Evolutionary conservation across 2,888 invertebrate genomes (phyloP), one percentile per base, ranked within the genome.

Genomic region (Leucania comma): DNA sequence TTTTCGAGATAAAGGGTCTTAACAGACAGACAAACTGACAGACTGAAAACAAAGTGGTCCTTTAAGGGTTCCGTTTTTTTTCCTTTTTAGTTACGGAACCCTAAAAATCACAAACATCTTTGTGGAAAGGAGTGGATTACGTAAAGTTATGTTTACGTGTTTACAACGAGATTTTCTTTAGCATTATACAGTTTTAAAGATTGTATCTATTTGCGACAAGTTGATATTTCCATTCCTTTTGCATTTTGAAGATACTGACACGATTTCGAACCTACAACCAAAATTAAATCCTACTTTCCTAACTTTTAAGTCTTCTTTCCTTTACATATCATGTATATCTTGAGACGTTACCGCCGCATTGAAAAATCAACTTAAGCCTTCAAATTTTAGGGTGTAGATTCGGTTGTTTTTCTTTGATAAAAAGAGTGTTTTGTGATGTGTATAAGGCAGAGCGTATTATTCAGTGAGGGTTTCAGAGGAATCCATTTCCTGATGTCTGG

Each of bases 401-500:
- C 0, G 9, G 17, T 75, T 59, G 69, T 9, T 22, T 63, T 57
- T 12, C 3, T 1, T 10, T 46, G 56, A 48, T 57, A 56, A 71
- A 81, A 82, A 77, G 66, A 75, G 71, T 73, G 73, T 84, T 82
- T 72, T 73, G 72, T 76, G 80, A 84, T 86, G 77, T 85, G 84
- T 88, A 82, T 81, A 83, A 81, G 74, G 81, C 81, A 81, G 81
- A 81, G 74, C 79, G 78, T 80, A 85, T 86, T 87, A 86, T 86
- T 79, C 81, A 75, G 83, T 73, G 85, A 81, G 75, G 84, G 81
- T 83, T 87, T 87, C 86, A 84, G 83, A 75, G 65, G 75, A 85
- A 85, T 88, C 87, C 86, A 88, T 88, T 88, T 88, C 88, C 89
- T 83, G 84, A 72, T 72, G 82, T 78, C 78, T 80, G 58, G 72